Base-by-base conservation (phyloP, 1,140 invertebrate genomes). In the Harpegnathos saltator region DNA sequence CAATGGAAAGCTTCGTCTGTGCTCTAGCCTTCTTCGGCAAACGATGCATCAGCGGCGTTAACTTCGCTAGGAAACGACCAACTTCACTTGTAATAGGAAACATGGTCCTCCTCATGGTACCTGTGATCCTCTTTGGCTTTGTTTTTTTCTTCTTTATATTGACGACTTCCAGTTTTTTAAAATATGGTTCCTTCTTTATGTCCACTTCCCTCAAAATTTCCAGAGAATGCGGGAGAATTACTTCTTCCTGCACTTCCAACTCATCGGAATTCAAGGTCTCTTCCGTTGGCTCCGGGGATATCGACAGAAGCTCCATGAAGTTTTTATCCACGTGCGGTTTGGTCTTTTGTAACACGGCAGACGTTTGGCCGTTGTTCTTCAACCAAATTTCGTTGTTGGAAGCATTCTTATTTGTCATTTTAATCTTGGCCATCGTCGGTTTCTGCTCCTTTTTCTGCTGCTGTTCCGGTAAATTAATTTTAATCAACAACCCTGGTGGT, bases 401-500 rank as follows among this genome's bases (percentile, higher is more conserved):
- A 3, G 5, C 58, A 56, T 52, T 84, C 33, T 85, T 71, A 17
- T 83, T 85, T 19, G 65, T 61, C 1, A 52, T 81, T n/a, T 15
- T 72, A 26, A 62, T 88, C 22, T 84, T 88, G 12, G n/a, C 19
- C 3, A 5, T 69, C 1, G n/a, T 44, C 4, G 52, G n/a, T 72
- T 87, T 88, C 7, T 38, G 33, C 0, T 44, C 11, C 48, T 92
- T 86, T 3, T 72, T 5, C 1, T 68, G 33, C 52, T 81, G 66
- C 68, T 93, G 92, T 11, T 92, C 91, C 0, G 94, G 93, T 14
- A 94, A 73, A 82, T 94, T 91, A n/a, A 94, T 94, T 80, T 94
- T 94, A n/a, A 94, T 94, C 7, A 94, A 71, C 15, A 94, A 82
- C 33, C 94, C 94, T 2, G 94, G 93, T 14, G 94, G 94, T 59